A percentile compares a stretch with the other conserved stretches of the same genome.
These are phyloP conservation scores for Pteruthius melanotis DNA, from an alignment of 2,113 vertebrate genomes.

Conservation along the genomic window DNA sequence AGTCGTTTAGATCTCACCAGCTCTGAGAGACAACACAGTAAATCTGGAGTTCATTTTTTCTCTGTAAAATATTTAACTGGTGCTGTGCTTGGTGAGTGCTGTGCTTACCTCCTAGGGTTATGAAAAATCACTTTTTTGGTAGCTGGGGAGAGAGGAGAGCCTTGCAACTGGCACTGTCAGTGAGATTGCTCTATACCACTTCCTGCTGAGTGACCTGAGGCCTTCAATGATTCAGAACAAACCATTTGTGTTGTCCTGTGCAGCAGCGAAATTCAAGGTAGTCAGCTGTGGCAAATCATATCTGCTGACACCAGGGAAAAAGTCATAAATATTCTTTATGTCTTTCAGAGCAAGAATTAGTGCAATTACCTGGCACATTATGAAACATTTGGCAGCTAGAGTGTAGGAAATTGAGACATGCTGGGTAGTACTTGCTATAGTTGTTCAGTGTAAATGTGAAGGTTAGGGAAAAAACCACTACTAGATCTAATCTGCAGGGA, in stretches of 20 bases:
- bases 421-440: background rate
- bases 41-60: background rate
- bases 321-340: background rate
- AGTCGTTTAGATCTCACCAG: background rate
- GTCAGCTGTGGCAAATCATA: background rate
- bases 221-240: background rate
- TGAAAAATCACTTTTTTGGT: background rate
- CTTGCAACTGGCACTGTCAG: background rate
- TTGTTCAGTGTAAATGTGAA: background rate
- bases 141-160: accelerated
- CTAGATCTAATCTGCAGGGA: background rate
- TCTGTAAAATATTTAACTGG: background rate
- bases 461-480: background rate
- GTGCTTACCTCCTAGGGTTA: background rate
- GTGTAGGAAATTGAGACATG: background rate
- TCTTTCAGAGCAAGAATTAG: background rate
- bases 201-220: background rate
- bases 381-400: background rate
- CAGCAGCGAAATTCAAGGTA: background rate
- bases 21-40: background rate
- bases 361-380: background rate
- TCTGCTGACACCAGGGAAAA: background rate
- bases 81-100: background rate
- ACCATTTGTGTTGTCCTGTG: background rate
- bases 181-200: background rate